phyloP scores from a whole-genome alignment of 2,888 invertebrate genomes.

The Sepiola atlantica region DNA sequence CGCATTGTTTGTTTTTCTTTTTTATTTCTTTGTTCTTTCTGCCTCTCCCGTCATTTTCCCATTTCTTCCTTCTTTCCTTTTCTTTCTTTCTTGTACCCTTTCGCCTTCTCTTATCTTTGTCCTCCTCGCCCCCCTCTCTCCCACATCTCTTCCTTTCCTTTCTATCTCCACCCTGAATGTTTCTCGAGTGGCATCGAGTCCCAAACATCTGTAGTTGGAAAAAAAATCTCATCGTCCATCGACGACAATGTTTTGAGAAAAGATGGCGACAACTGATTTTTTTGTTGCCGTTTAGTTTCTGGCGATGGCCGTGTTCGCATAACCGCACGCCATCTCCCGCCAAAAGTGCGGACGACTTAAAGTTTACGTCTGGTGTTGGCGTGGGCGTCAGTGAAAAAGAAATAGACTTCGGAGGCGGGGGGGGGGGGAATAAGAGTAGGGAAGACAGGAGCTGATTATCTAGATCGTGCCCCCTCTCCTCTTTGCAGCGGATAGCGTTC shows the following conservation, averaged over 20 bases:
- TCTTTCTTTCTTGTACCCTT: not conserved
- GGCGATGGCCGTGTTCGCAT: not conserved
- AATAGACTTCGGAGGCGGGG: not conserved
- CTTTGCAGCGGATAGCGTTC: not conserved
- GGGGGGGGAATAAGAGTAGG: not conserved
- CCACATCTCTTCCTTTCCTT: not conserved
- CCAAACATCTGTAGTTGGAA: not conserved
- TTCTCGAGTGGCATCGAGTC: not conserved
- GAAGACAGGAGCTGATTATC: not conserved
- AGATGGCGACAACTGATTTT: constrained; percentile 13
- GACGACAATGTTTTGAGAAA: not conserved
- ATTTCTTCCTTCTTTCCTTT: not conserved
- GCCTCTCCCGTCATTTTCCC: not conserved
- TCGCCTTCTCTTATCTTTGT: not conserved
- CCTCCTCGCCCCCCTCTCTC: not conserved
- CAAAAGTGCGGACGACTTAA: not conserved
- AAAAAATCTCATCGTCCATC: not conserved
- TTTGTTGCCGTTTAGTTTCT: not conserved
- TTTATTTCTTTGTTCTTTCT: not conserved
- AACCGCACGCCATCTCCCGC: not conserved
- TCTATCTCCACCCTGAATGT: not conserved
- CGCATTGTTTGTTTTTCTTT: not conserved
- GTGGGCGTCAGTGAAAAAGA: not conserved
- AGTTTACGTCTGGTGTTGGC: not conserved
- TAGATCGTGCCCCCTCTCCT: not conserved